A percentile compares a stretch with the other conserved stretches of the same genome.
These are phyloP conservation scores for Cataglyphis cursor DNA, from an alignment of 2,888 invertebrate genomes.

Conservation along the genomic window DNA sequence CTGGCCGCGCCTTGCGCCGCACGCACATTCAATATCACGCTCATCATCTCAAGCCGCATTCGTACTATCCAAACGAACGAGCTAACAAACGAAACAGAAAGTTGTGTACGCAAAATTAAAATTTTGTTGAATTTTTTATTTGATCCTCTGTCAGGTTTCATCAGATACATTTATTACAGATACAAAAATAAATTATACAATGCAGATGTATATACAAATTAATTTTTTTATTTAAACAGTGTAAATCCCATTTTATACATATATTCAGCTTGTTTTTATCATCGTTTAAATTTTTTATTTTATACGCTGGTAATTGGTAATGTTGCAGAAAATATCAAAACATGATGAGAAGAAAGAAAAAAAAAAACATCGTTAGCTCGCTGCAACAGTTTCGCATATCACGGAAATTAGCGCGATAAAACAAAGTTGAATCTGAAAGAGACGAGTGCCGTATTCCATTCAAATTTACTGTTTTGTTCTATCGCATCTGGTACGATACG, in stretches of 20 bases:
- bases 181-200: not conserved
- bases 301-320: not conserved
- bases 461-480: constrained; percentile 20
- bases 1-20: constrained; percentile 2
- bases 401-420: constrained; percentile 38
- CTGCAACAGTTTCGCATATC: constrained; percentile 14
- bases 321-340: constrained; percentile 12
- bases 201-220: not conserved
- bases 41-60: not conserved
- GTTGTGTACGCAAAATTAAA: not conserved
- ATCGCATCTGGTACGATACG: not conserved
- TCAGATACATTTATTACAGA: not conserved
- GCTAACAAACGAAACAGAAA: not conserved
- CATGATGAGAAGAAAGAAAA: not conserved
- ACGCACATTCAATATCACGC: not conserved
- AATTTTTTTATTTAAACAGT: not conserved
- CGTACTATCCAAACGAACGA: not conserved
- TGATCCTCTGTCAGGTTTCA: not conserved
- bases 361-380: constrained; percentile 9
- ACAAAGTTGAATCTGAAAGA: constrained; percentile 17
- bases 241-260: constrained; percentile 1
- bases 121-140: not conserved
- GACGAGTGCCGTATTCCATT: constrained; percentile 5
- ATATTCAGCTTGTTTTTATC: constrained; percentile 51
- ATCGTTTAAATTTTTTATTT: constrained; percentile 42